phyloP scores from a whole-genome alignment of 2,113 vertebrate genomes.

The Haliaeetus leucogaster region DNA sequence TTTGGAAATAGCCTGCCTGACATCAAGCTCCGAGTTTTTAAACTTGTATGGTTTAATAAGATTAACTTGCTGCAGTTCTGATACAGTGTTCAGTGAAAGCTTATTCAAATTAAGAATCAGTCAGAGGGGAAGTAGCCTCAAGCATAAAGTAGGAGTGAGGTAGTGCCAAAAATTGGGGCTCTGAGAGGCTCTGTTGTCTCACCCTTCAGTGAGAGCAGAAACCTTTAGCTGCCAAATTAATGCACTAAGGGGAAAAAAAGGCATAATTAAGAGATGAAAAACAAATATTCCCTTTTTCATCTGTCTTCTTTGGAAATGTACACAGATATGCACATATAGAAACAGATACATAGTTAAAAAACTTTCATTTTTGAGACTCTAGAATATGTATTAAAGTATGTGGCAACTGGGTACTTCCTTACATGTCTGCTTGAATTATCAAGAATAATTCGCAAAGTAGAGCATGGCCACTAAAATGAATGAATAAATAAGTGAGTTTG shows the following conservation, averaged over 20 bases:
- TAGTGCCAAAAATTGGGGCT: slow-evolving; percentile 4
- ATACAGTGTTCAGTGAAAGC: slow-evolving; percentile 20
- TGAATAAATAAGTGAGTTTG: slow-evolving; percentile 41
- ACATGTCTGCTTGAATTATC: slow-evolving; percentile 11
- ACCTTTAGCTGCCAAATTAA: neutral
- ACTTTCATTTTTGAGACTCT: neutral
- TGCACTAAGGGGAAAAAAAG: neutral
- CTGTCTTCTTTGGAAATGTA: neutral
- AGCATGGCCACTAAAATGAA: neutral
- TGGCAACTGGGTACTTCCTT: neutral
- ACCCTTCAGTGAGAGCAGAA: slow-evolving; percentile 4
- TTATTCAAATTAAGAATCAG: slow-evolving; percentile 38
- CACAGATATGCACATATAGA: neutral
- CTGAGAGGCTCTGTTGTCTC: neutral
- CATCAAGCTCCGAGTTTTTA: slow-evolving; percentile 23
- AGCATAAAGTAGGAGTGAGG: slow-evolving; percentile 14
- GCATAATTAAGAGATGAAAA: slow-evolving; percentile 28
- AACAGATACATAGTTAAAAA: neutral
- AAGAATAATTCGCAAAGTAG: slow-evolving; percentile 5
- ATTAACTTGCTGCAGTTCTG: slow-evolving; percentile 30
- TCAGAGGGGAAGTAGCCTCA: slow-evolving; percentile 34
- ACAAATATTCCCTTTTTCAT: neutral
- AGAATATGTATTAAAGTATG: neutral
- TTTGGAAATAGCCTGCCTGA: slow-evolving; percentile 37
- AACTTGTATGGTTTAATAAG: neutral